Conservation (phyloP, 1,140 invertebrate species). For the Pseudoatta argentina region DNA sequence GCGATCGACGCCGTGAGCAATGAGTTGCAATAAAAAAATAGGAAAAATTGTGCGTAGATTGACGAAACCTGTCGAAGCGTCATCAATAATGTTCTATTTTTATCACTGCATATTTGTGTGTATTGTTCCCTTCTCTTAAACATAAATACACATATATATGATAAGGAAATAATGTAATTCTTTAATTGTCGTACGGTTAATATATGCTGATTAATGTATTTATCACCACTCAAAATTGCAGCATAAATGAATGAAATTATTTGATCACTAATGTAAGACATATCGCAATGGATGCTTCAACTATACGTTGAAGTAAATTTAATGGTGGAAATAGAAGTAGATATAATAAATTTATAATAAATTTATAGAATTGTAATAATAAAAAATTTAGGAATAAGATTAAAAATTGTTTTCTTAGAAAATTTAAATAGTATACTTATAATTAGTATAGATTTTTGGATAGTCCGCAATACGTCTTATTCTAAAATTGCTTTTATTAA, state of each 20-base stretch:
- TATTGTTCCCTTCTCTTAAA: not conserved
- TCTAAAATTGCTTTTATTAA: not conserved
- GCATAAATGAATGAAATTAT: no score
- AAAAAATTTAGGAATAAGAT: not conserved
- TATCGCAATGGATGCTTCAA: not conserved
- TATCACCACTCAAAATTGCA: not conserved
- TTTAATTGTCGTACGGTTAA: not conserved
- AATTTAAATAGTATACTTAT: constrained; percentile 6
- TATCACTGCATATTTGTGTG: not conserved
- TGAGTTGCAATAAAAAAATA: constrained; percentile 49
- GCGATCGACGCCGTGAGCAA: constrained; percentile 48
- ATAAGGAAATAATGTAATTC: not conserved
- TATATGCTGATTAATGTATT: not conserved
- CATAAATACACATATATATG: not conserved
- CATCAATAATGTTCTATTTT: constrained; percentile 28
- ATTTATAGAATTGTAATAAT: not conserved
- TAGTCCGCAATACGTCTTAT: not conserved
- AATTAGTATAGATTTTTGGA: not conserved
- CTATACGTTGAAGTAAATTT: not conserved
- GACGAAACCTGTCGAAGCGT: constrained; percentile 30
- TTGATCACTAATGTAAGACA: not conserved
- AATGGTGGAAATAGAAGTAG: not conserved
- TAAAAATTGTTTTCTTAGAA: not conserved
- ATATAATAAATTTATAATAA: not conserved
- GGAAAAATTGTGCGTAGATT: constrained; percentile 18